Evolutionary conservation across 2,888 invertebrate species (phyloP).

Genomic region (Lissocephala sabroskyi): DNA sequence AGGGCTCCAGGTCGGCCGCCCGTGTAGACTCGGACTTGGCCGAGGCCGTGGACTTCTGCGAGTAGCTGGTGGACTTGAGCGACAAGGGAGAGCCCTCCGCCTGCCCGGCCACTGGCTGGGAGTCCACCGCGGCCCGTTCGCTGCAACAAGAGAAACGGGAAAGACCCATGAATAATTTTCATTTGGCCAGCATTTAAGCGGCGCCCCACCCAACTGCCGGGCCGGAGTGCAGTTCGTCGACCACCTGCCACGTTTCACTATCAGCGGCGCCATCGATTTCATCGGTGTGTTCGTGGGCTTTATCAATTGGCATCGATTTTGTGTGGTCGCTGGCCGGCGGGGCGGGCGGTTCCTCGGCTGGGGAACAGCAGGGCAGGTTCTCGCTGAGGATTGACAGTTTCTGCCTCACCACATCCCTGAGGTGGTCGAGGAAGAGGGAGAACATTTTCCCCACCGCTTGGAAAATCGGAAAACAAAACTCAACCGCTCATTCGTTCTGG

Average conservation of each 20-base stretch:
- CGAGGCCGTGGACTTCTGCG: constrained; percentile 65
- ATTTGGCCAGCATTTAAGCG: no score
- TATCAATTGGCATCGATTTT: constrained; percentile 67
- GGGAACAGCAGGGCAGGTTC: constrained; percentile 22
- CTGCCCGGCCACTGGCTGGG: constrained; percentile 13
- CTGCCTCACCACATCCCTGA: background rate
- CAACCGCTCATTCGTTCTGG: constrained; percentile 1
- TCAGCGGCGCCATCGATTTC: constrained; percentile 23
- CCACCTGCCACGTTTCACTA: constrained; percentile 27
- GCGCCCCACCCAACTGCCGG: no score
- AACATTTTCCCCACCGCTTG: no score
- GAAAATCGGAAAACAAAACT: no score
- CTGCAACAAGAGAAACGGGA: background rate
- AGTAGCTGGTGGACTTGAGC: constrained; percentile 54
- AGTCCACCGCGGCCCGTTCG: background rate
- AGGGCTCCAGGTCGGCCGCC: constrained; percentile 28
- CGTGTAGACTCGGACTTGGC: constrained; percentile 39
- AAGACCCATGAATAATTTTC: no score
- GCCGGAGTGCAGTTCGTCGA: constrained; percentile 3
- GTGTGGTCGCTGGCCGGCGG: constrained; percentile 16
- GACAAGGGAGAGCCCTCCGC: constrained; percentile 49
- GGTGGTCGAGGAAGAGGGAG: no score
- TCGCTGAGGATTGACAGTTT: constrained; percentile 10
- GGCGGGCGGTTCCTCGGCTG: background rate
- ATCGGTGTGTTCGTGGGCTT: constrained; percentile 12